Evolutionary conservation across 2,113 vertebrate genomes (phyloP).

Genomic region (Neofelis nebulosa): DNA sequence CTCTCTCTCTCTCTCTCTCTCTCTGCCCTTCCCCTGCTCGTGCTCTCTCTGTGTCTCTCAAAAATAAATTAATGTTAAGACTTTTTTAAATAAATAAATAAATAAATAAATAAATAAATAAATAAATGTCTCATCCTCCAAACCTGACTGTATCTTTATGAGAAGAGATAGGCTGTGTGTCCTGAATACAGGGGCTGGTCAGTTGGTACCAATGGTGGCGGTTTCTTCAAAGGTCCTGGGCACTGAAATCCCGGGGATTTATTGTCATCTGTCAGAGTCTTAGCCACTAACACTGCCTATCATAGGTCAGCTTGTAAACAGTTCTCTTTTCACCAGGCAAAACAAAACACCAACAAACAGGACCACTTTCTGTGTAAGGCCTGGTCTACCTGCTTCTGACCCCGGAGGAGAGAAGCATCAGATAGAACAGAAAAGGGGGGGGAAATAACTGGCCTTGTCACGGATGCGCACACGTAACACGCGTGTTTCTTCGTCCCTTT

Average conservation of each 20-base stretch:
- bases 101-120: no score
- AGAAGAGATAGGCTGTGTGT: neutral
- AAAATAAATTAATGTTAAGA: no score
- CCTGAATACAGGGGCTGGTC: neutral
- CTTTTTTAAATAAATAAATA: neutral
- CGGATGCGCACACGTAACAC: neutral
- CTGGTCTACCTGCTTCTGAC: neutral
- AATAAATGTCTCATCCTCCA: neutral
- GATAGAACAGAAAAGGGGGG: neutral
- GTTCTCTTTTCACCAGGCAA: neutral
- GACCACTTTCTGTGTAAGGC: neutral
- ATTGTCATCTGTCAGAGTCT: neutral
- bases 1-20: no score
- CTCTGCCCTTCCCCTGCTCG: no score
- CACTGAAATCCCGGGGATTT: neutral
- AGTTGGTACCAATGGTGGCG: neutral
- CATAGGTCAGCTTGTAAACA: neutral
- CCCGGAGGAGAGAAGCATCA: neutral
- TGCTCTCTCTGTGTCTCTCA: no score
- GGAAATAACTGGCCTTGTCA: neutral
- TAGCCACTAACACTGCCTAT: neutral
- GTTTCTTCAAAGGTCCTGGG: neutral
- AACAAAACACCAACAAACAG: neutral
- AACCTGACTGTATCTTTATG: neutral
- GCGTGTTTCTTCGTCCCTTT: neutral